Base-by-base conservation (phyloP, 2,113 vertebrate genomes). In the Sceloporus undulatus region DNA sequence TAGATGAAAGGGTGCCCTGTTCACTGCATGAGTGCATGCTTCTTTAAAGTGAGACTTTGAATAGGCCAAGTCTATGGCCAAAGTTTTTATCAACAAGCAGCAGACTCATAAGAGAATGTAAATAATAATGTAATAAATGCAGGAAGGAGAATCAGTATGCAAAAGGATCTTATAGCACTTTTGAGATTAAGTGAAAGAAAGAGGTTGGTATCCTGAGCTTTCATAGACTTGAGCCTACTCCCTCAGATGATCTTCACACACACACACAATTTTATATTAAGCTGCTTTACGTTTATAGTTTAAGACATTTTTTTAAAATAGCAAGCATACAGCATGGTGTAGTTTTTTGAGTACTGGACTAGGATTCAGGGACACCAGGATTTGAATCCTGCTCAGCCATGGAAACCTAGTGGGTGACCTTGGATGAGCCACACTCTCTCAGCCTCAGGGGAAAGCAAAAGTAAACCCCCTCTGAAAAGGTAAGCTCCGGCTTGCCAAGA, bases 1-100 rank as follows among this genome's bases (percentile, higher is more conserved):
- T 1, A 14, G 0, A 1, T 2, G 1, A 4, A 54, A n/a, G 34
- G 11, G 29, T 5, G 29, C 42, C 75, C 7, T 0, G 56, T 2
- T 70, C 27, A 83, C 25, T 25, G 29, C 52, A 48, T 13, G 11
- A 68, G 0, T 52, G 2, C 29, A 65, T 9, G 2, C 27, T 71
- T 5, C 70, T 2, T 23, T 73, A 27, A 40, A 10, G 6, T 23
- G 40, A 9, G 13, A 40, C 29, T 13, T 16, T 71, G 48, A 56
- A 5, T 48, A 34, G 19, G 9, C 42, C n/a, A 56, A 27, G 8
- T 5, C n/a, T 38, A 9, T 84, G n/a, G 52, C 21, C 13, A 38
- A 56, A 5, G 25, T n/a, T 74, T 18, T 19, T 23, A 19, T 52
- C 38, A 19, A 52, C 13, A 27, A 16, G 78, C 79, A 82, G 21